Conservation (phyloP, 2,113 vertebrate species). For the Benitochromis conjunctus region DNA sequence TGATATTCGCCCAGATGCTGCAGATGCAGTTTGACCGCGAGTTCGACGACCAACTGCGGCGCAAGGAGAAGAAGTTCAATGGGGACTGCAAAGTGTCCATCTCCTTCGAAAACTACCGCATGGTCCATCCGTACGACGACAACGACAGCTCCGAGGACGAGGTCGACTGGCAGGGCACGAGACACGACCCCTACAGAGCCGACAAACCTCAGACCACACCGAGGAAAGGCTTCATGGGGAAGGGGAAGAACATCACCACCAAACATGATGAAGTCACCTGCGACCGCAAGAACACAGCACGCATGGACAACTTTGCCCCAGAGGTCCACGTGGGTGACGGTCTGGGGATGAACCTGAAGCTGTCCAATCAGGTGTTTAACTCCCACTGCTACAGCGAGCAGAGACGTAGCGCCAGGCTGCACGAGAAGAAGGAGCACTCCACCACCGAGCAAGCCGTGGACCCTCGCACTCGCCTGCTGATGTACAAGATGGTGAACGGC, state of each 20-base stretch:
- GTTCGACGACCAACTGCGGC: conserved; percentile 89
- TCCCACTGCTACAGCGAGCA: conserved; percentile 90
- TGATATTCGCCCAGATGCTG: conserved; percentile 95
- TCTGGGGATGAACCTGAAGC: conserved; percentile 92
- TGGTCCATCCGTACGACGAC: conserved; percentile 90
- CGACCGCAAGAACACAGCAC: conserved; percentile 94
- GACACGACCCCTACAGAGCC: conserved; percentile 87
- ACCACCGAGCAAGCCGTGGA: conserved; percentile 97
- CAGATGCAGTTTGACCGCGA: conserved; percentile 98
- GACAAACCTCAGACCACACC: conserved; percentile 88
- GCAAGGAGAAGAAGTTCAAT: conserved; percentile 95
- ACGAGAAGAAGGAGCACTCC: conserved; percentile 98
- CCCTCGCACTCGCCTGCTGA: conserved; percentile 90
- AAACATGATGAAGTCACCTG: conserved; percentile 94
- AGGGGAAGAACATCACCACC: conserved; percentile 97
- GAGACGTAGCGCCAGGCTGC: conserved; percentile 86
- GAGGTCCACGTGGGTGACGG: conserved; percentile 94
- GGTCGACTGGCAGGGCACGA: conserved; percentile 97
- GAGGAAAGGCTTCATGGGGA: conserved; percentile 87
- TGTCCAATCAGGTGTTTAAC: conserved; percentile 97
- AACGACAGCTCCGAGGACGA: conserved; percentile 96
- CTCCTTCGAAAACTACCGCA: conserved; percentile 98
- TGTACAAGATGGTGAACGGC: conserved; percentile 96
- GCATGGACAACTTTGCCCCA: conserved; percentile 97
- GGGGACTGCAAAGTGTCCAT: conserved; percentile 98